A percentile compares a stretch with the other conserved stretches of the same genome.
These are phyloP conservation scores for Etheostoma perlongum DNA, from an alignment of 2,797 vertebrate species.

Conservation along the genomic window DNA sequence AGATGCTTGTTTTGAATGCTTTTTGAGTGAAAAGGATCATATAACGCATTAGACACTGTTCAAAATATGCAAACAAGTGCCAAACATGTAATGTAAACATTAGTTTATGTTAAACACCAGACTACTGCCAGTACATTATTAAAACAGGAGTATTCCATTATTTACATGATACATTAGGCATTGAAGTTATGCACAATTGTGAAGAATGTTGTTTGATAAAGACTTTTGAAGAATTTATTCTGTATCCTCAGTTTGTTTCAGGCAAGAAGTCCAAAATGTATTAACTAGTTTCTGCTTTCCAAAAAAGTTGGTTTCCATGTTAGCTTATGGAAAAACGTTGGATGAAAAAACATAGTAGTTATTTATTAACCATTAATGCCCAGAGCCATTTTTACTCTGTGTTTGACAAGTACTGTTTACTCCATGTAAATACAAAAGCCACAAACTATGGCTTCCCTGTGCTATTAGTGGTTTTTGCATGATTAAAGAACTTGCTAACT, in stretches of 20 bases:
- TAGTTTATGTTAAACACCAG: conserved; percentile 9
- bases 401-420: conserved; percentile 46
- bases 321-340: conserved; percentile 11
- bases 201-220: background rate
- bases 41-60: background rate
- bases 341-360: conserved; percentile 30
- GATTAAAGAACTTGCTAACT: background rate
- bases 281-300: conserved; percentile 1
- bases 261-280: background rate
- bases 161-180: conserved; percentile 7
- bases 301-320: conserved; percentile 17
- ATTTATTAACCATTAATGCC: conserved; percentile 60
- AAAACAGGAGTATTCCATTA: conserved; percentile 34
- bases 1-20: background rate
- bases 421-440: conserved; percentile 33
- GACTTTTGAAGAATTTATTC: background rate
- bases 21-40: background rate
- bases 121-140: background rate
- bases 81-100: background rate
- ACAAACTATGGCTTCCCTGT: conserved; percentile 16
- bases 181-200: conserved; percentile 8
- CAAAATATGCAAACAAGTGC: background rate
- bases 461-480: conserved; percentile 10
- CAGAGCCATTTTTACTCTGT: conserved; percentile 29
- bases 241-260: background rate